Base-by-base conservation (phyloP, 2,888 invertebrate genomes). In the Phyllotreta cruciferae region DNA sequence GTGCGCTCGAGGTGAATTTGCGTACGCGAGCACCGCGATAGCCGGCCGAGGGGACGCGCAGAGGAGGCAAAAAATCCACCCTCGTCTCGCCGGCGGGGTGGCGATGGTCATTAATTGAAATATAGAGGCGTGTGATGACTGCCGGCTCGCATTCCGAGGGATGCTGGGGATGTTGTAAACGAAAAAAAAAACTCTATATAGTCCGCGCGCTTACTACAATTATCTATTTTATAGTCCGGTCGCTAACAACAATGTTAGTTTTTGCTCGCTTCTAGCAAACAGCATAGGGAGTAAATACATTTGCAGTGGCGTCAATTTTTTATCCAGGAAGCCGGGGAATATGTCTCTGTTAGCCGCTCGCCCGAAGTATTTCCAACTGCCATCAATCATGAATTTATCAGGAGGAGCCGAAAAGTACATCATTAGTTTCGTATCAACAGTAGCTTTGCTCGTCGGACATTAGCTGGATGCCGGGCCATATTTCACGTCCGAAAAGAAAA, bases 351-450 rank as follows among this genome's bases (percentile, higher is more conserved):
- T 70, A 65, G 65, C 60, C 64, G 47, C 55, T 60, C 60, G 36
- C 14, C 44, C 49, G 61, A 63, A 66, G 63, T 68, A 66, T 66
- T 65, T 53, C 63, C 58, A 67, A 64, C 65, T 61, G 65, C 74
- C 78, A 79, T 79, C 78, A 77, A 79, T 79, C 79, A 79, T 71
- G 50, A 64, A 68, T 71, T 77, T 78, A 78, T 78, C 78, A 72
- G 70, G 65, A 68, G 66, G 70, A 74, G 72, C 75, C 75, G 75
- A 77, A 77, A 77, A 77, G 75, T 77, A 75, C 76, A 78, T 79
- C 78, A 78, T 79, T 79, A 78, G 78, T 78, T 78, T 74, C 73
- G 71, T 77, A 78, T 78, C 78, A 77, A 76, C 73, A 70, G 72
- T 71, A 71, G 71, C 70, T 72, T 24, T 24, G 71, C 71, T 74